Conservation (phyloP, 2,888 invertebrate species). For the Leptinotarsa haldemani region DNA sequence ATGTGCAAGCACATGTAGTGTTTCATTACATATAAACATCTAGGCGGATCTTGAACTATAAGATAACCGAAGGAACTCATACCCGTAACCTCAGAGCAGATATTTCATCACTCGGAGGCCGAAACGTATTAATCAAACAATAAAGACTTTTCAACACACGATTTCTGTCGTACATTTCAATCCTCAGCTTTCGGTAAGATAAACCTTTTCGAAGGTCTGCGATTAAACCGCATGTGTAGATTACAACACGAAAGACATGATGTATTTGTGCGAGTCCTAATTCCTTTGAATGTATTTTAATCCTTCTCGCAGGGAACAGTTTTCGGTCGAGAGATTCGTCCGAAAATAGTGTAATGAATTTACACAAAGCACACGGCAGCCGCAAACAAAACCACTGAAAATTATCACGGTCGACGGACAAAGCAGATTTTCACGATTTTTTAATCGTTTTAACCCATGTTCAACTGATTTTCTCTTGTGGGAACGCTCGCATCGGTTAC, state of each 20-base stretch:
- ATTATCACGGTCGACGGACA: conserved; percentile 28
- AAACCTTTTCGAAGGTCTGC: background rate
- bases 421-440: conserved; percentile 40
- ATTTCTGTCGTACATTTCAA: background rate
- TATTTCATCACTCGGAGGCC: too few species aligned
- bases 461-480: conserved; percentile 35
- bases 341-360: conserved; percentile 25
- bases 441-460: conserved; percentile 39
- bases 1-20: too few species aligned
- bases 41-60: too few species aligned
- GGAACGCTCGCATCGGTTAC: conserved; percentile 32
- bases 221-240: conserved; percentile 2
- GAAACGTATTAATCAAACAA: too few species aligned
- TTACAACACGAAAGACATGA: background rate
- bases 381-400: conserved; percentile 26
- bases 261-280: background rate
- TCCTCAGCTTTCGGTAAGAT: background rate
- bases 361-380: conserved; percentile 8
- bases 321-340: background rate
- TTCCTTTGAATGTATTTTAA: conserved; percentile 12
- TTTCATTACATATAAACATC: too few species aligned
- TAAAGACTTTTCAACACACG: background rate
- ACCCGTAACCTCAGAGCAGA: too few species aligned
- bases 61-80: too few species aligned
- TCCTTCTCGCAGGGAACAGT: background rate